These are phyloP conservation scores for Orientallactaga sibirica DNA, from an alignment of 2,797 vertebrate species.

Conservation along the genomic window DNA sequence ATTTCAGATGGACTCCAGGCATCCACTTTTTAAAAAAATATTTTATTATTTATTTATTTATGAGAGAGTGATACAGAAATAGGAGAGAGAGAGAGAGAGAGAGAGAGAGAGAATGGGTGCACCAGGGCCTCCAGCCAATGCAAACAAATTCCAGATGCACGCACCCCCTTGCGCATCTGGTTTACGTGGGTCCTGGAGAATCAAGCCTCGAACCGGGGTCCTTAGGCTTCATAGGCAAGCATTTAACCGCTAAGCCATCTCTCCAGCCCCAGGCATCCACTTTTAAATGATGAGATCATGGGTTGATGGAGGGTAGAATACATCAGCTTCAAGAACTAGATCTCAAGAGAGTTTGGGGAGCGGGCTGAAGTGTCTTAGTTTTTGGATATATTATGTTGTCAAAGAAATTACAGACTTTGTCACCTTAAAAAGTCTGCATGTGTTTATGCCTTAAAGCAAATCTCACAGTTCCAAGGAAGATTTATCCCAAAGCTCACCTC, in stretches of 20 bases:
- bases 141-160: no score
- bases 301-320: neutral
- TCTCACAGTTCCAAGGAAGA: neutral
- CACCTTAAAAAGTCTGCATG: neutral
- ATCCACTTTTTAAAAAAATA: neutral
- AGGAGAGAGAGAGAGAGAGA: no score
- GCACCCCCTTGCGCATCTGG: no score
- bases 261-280: neutral
- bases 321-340: neutral
- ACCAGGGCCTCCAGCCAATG: no score
- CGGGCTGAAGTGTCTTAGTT: neutral
- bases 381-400: neutral
- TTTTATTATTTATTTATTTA: no score
- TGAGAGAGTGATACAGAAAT: no score
- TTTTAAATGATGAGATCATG: neutral
- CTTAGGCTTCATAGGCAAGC: no score
- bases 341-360: neutral
- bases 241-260: no score
- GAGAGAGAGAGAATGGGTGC: no score
- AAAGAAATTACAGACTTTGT: neutral
- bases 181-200: no score
- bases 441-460: neutral
- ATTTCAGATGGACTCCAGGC: neutral
- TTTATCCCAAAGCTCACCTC: slow-evolving; percentile 1
- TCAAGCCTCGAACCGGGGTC: no score